Conservation (phyloP, 35 echinoderm and acorn worm species). For the Amphiura filiformis region DNA sequence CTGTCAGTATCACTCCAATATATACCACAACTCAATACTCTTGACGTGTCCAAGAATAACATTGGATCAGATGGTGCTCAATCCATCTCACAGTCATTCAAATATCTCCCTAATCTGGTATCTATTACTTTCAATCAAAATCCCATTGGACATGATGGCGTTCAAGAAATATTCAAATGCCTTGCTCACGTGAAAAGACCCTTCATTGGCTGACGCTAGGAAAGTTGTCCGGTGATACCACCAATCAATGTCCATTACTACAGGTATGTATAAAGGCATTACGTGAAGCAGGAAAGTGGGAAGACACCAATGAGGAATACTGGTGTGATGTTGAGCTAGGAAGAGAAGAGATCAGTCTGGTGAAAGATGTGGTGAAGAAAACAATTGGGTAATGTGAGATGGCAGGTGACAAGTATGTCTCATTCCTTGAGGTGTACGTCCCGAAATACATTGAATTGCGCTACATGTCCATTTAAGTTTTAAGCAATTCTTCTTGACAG, state of each 20-base stretch:
- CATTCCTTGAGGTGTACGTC: too few species aligned
- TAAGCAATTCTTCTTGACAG: too few species aligned
- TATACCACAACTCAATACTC: neutral
- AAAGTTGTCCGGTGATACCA: neutral
- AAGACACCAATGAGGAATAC: neutral
- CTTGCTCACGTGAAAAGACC: too few species aligned
- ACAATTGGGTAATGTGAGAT: too few species aligned
- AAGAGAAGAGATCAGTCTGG: too few species aligned
- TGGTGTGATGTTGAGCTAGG: neutral
- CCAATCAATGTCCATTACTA: neutral
- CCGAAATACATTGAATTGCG: too few species aligned
- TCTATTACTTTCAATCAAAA: neutral
- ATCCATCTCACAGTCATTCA: neutral
- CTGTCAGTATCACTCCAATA: too few species aligned
- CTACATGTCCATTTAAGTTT: too few species aligned
- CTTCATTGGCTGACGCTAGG: neutral
- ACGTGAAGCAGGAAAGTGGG: neutral
- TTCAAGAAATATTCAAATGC: too few species aligned
- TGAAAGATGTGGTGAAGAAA: too few species aligned
- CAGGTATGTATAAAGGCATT: neutral
- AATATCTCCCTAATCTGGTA: neutral
- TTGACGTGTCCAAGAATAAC: neutral
- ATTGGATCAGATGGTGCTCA: neutral
- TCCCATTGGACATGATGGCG: neutral
- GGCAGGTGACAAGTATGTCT: too few species aligned